phyloP scores from a whole-genome alignment of 2,113 vertebrate genomes.

The Pygoscelis antarcticus region DNA sequence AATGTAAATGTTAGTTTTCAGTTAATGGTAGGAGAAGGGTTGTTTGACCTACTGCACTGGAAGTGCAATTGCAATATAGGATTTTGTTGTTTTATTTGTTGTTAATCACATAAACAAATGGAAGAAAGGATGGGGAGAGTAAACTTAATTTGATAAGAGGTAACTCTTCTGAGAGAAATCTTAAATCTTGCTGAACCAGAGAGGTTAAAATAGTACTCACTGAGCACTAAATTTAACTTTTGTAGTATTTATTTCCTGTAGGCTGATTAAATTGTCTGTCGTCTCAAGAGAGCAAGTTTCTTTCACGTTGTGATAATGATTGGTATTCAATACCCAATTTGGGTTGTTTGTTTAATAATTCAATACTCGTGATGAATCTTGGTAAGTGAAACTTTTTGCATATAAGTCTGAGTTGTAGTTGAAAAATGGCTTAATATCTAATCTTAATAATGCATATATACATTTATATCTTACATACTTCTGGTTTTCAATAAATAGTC shows the following conservation, averaged over 20 bases:
- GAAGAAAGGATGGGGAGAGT: neutral
- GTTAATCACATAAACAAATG: neutral
- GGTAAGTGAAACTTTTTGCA: neutral
- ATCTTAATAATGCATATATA: neutral
- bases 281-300: neutral
- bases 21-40: neutral
- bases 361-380: neutral
- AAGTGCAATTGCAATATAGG: neutral
- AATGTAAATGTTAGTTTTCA: neutral
- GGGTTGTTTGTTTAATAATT: constrained; percentile 37
- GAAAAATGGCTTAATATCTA: neutral
- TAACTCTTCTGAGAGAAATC: neutral
- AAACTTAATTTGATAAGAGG: constrained; percentile 19
- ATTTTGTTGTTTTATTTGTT: constrained; percentile 6
- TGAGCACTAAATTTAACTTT: constrained; percentile 24
- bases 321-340: constrained; percentile 31
- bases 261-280: constrained; percentile 33
- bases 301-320: neutral
- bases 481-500: neutral
- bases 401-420: neutral
- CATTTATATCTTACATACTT: neutral
- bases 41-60: neutral
- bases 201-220: constrained; percentile 3
- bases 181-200: constrained; percentile 1
- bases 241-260: constrained; percentile 8